Evolutionary conservation across 2,888 invertebrate genomes (phyloP), one percentile per base, ranked within the genome.

Genomic region (Rambutsinella grinnellia): DNA sequence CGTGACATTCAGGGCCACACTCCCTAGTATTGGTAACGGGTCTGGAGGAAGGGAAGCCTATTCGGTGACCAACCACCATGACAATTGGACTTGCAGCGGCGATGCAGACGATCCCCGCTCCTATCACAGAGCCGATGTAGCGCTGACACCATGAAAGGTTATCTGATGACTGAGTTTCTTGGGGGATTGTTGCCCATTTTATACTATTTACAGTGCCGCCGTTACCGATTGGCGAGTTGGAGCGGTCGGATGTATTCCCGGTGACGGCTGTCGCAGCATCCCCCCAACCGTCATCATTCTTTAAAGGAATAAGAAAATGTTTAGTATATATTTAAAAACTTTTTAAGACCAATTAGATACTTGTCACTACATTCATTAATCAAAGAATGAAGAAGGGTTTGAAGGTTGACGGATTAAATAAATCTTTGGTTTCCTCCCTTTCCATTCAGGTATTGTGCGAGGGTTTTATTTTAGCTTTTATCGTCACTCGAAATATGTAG

Each of bases 201-300:
- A 82, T 77, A 53, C 79, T 79, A 62, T 68, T 76, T 60, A 65
- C 80, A 47, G 74, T 79, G 19, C 76, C 78, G 54, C 80, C 80
- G 67, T 81, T 82, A 36, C 81, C 81, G 17, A 80, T 66, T 8
- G 83, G 83, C 3, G 96, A 97, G 84, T 95, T 94, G 2, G 96
- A 97, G 84, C 96, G 95, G 86, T 97, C 98, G 0, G 96, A 97
- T 1, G 97, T 97, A 85, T 97, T 97, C 10, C 97, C 97, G 0
- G 98, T 98, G 36, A 98, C 93, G 0, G 97, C 97, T 0, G 98
- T 98, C 0, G 97, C 97, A 85, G 96, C 97, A 87, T 98, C 98
- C 96, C 97, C 97, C 98, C 98, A 98, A 87, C 97, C 97, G 85
- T 98, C 98, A 88, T 98, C 98, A n/a, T n/a, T n/a, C n/a, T n/a